These are phyloP conservation scores for Calosoma granatense DNA, from an alignment of 1,140 invertebrate species.

Conservation along the genomic window DNA sequence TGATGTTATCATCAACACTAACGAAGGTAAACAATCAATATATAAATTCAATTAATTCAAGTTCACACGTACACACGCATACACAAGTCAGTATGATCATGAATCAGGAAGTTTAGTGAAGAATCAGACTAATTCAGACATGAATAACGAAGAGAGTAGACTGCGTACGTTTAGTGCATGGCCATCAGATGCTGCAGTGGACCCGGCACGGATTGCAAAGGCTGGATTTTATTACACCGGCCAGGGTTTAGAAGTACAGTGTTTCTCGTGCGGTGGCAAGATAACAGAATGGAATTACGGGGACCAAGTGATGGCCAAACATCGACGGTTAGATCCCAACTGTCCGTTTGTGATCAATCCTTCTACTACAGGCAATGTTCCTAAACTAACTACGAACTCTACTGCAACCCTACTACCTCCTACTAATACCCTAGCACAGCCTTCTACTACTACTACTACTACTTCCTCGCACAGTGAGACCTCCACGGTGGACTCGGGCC, in stretches of 20 bases:
- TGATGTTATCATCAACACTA: too few relatives aligned
- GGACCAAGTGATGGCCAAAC: constrained; percentile 57
- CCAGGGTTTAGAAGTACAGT: constrained; percentile 54
- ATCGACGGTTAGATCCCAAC: constrained; percentile 48
- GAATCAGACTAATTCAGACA: too few relatives aligned
- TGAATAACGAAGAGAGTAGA: constrained; percentile 59
- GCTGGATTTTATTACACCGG: constrained; percentile 76
- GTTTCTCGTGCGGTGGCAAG: constrained; percentile 60
- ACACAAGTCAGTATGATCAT: too few relatives aligned
- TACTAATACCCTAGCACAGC: constrained; percentile 15
- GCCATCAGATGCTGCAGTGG: constrained; percentile 55
- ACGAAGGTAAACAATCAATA: too few relatives aligned
- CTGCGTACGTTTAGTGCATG: constrained; percentile 58
- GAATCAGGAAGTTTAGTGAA: too few relatives aligned
- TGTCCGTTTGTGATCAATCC: constrained; percentile 64
- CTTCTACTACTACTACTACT: constrained; percentile 9
- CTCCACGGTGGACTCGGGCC: constrained; percentile 17
- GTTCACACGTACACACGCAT: too few relatives aligned
- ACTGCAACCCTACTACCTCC: background rate
- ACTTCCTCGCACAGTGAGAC: constrained; percentile 1
- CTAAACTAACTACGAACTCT: constrained; percentile 29
- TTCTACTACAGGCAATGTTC: constrained; percentile 51
- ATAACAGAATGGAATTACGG: constrained; percentile 66
- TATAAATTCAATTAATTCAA: too few relatives aligned
- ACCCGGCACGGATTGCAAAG: constrained; percentile 55